Conservation (phyloP, 2,113 vertebrate genomes). For the Gopherus flavomarginatus region DNA sequence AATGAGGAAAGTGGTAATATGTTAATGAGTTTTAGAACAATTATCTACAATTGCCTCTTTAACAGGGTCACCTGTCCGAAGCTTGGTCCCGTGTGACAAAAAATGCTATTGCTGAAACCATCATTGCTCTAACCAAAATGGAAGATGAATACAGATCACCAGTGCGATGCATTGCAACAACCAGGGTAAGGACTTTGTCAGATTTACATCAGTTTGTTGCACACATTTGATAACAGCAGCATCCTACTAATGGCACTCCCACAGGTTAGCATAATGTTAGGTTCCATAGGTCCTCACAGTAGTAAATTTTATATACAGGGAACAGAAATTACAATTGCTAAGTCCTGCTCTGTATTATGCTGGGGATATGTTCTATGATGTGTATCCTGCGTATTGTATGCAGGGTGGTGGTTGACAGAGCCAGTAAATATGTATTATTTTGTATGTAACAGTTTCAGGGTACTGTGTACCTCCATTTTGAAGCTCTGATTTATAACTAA, state of each 20-base stretch:
- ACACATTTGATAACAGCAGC: background rate
- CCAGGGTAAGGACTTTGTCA: constrained; percentile 83
- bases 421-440: background rate
- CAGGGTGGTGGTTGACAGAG: background rate
- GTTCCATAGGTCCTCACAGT: background rate
- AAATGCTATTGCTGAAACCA: constrained; percentile 98
- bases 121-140: constrained; percentile 99
- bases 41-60: constrained; percentile 22
- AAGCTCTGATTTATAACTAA: background rate
- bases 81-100: constrained; percentile 98
- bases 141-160: constrained; percentile 97
- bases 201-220: background rate
- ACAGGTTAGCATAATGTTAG: background rate
- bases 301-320: background rate
- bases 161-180: constrained; percentile 96
- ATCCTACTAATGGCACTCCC: background rate
- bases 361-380: background rate
- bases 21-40: background rate
- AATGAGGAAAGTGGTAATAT: background rate
- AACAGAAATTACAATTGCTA: background rate
- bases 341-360: background rate
- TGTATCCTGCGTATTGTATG: background rate
- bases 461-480: background rate
- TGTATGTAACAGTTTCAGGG: background rate
- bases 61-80: constrained; percentile 95